Evolutionary conservation across 2,888 invertebrate genomes (phyloP).

Genomic region (Onthophagus sagittarius): DNA sequence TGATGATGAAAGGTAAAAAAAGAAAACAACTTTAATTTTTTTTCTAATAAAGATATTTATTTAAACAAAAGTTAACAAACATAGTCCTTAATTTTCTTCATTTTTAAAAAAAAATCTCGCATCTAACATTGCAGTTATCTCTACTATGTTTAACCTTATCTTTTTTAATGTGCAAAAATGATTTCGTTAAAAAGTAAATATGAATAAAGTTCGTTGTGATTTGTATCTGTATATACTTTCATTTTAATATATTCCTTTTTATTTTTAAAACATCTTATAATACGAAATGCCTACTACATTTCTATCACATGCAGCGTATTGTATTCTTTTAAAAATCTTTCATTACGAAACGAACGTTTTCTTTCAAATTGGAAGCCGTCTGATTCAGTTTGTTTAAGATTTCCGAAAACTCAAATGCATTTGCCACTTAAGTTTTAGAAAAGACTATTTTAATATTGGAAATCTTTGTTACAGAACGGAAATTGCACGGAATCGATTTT

Average conservation of each 20-base stretch:
- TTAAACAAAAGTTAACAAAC: slow-evolving; percentile 33
- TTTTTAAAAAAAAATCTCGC: slow-evolving; percentile 9
- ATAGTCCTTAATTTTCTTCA: slow-evolving; percentile 26
- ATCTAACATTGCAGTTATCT: slow-evolving; percentile 8
- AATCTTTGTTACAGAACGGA: background rate
- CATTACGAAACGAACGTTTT: slow-evolving; percentile 1
- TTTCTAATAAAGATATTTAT: slow-evolving; percentile 30
- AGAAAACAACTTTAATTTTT: slow-evolving; percentile 14
- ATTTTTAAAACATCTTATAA: slow-evolving; percentile 12
- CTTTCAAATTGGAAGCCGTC: background rate
- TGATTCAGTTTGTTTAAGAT: slow-evolving; percentile 14
- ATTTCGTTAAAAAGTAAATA: slow-evolving; percentile 4
- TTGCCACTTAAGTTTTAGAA: background rate
- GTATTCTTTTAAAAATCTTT: background rate
- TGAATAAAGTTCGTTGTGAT: slow-evolving; percentile 1
- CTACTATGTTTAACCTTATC: background rate
- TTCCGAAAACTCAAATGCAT: slow-evolving; percentile 12
- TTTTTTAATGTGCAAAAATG: background rate
- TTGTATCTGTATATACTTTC: background rate
- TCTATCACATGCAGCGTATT: slow-evolving; percentile 25
- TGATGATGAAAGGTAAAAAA: background rate
- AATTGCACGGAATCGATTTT: background rate
- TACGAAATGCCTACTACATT: slow-evolving; percentile 25
- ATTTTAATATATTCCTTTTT: slow-evolving; percentile 9
- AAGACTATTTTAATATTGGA: background rate